Evolutionary conservation across 1,140 invertebrate species (phyloP), one percentile per base, ranked within the genome.

Genomic region (Neodiprion pinetum): DNA sequence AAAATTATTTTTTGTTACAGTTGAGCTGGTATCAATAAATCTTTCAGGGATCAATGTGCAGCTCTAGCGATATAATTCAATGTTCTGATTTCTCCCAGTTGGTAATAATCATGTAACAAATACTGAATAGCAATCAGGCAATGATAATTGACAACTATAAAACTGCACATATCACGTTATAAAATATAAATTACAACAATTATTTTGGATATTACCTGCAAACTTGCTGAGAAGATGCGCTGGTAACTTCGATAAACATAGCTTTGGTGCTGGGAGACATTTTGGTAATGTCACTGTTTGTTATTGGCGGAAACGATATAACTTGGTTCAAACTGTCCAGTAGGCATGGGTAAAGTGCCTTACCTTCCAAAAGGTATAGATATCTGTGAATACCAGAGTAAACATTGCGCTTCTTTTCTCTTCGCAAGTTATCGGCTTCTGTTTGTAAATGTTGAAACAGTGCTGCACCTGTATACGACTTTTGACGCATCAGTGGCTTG

Each of bases 231-330:
- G 91, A 93, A n/a, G 87, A 80, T 17, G 91, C 89, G 75, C 94
- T 94, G 1, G 94, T 96, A 47, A 96, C 94, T 87, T 96, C 95
- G 40, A 96, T 84, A 48, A 96, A 87, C 81, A 96, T 91, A n/a
- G 90, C 83, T 77, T 90, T 92, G 23, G 93, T 95, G 5, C 89
- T 88, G 23, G 86, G 75, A 1, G 91, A 90, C 88, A 93, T 92
- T 91, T 96, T 96, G 5, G 94, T 93, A 76, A 91, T 87, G 67
- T 96, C 94, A 79, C 93, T 92, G 85, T 96, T 96, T 14, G 95
- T 96, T 68, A 96, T 94, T 1, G 95, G 95, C 71, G 95, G 95
- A 82, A 96, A 94, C 23, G 95, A 96, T 76, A 96, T 93, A 1
- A 95, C 93, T 74, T 88, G 89, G 5, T 90, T 89, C 21, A 86